Evolutionary conservation across 2,888 invertebrate species (phyloP), one percentile per base, ranked within the genome.

Genomic region (Lasioglossum villosulum): DNA sequence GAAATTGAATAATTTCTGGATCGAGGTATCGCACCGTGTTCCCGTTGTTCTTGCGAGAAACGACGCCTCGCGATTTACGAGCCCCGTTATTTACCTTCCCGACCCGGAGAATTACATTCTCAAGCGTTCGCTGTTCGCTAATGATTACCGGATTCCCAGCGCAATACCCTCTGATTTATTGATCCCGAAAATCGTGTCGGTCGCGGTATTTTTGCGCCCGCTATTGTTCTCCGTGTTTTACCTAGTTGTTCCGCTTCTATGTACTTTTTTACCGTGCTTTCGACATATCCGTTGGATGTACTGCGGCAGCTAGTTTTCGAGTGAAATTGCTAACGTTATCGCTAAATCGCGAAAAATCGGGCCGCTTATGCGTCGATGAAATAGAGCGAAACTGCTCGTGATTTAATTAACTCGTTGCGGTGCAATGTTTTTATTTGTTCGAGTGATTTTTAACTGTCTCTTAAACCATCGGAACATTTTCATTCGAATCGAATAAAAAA

Each of bases 1-100:
- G 87, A 76, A 87, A 87, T 87, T 81, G 80, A 87, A 88, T 80
- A 87, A 88, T 85, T 82, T 56, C 73, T 23, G 59, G 79, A 86
- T 81, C 79, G 86, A 76, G 75, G 71, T 59, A 73, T 81, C 56
- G 48, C 72, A 23, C 42, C 48, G 72, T 52, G 72, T 73, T 23
- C 72, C 72, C 48, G 48, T 73, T 73, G 68, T 76, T 76, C 86
- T 82, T 83, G 71, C 77, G n/a, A 39, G 80, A 77, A 76, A 86
- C 59, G 68, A 73, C 66, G 71, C 30, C 71, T 48, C 23, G 59
- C 42, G 75, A 82, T 86, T 86, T 86, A 86, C 74, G 82, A 71
- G 75, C 39, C 59, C 59, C 63, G 75, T 80, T 72, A 73, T 75
- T 74, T 74, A 72, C 70, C 45, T 52, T 72, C 39, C 63, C 56